Percentiles rank a stretch among this genome's conserved stretches.
These are phyloP conservation scores for Hippocampus abdominalis DNA, from an alignment of 2,113 vertebrate species.

Conservation along the genomic window DNA sequence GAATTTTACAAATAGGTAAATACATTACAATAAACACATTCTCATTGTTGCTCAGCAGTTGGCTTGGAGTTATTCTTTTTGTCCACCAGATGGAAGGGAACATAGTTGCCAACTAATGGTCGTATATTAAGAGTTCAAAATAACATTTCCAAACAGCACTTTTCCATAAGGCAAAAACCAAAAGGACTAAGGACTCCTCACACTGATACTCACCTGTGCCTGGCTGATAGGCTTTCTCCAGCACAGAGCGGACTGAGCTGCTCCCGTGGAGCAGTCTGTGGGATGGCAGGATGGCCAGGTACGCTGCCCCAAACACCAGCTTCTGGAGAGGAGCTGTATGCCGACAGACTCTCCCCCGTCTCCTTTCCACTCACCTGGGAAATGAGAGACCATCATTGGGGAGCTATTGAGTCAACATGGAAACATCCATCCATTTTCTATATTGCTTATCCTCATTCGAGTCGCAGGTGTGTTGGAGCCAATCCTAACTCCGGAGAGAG, in stretches of 20 bases:
- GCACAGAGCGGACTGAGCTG: slow-evolving; percentile 71
- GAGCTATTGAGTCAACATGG: neutral
- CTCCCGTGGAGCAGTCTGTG: slow-evolving; percentile 83
- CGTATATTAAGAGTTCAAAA: neutral
- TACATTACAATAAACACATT: too few relatives aligned
- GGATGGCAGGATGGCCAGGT: slow-evolving; percentile 80
- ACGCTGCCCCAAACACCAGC: slow-evolving; percentile 84
- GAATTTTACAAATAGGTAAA: too few relatives aligned
- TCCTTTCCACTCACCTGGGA: slow-evolving; percentile 79
- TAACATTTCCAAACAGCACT: neutral
- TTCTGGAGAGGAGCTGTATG: slow-evolving; percentile 87
- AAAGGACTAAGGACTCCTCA: neutral
- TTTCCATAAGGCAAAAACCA: neutral
- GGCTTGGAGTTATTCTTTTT: neutral
- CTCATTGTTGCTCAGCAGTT: neutral
- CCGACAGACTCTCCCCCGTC: slow-evolving; percentile 80
- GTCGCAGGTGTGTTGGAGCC: neutral
- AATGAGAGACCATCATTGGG: neutral
- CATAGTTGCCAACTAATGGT: neutral
- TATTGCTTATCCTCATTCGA: neutral
- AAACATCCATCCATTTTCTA: neutral
- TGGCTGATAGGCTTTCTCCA: slow-evolving; percentile 70
- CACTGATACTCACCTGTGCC: slow-evolving; percentile 73
- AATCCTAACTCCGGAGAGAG: neutral
- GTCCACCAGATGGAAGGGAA: neutral